phyloP scores from a whole-genome alignment of 2,888 invertebrate genomes.

The Brenthis daphne region DNA sequence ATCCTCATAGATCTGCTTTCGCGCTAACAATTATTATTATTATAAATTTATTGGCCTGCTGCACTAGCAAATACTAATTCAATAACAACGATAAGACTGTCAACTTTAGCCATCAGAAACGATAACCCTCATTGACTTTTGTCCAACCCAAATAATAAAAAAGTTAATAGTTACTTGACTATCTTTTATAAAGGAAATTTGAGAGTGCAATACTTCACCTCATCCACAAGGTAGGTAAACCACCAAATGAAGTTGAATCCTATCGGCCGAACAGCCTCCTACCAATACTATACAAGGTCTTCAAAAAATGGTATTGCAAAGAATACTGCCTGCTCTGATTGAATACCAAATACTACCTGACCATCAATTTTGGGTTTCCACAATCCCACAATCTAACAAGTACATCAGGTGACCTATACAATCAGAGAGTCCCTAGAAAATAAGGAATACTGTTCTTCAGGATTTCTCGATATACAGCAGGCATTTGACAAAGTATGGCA shows the following conservation, averaged over 20 bases:
- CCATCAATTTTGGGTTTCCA: constrained; percentile 26
- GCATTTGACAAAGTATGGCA: neutral
- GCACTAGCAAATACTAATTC: too few relatives aligned
- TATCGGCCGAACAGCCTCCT: too few relatives aligned
- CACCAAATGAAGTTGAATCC: too few relatives aligned
- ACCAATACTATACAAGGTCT: neutral
- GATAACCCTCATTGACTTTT: too few relatives aligned
- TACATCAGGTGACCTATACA: constrained; percentile 6
- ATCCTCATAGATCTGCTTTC: too few relatives aligned
- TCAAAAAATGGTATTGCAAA: neutral
- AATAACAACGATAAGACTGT: too few relatives aligned
- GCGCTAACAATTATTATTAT: too few relatives aligned
- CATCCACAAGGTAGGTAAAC: neutral
- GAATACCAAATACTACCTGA: constrained; percentile 3
- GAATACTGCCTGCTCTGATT: neutral
- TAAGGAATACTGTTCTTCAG: constrained; percentile 11
- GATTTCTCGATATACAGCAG: constrained; percentile 2
- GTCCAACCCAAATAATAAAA: too few relatives aligned
- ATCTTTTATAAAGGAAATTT: too few relatives aligned
- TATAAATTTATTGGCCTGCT: too few relatives aligned
- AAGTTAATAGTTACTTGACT: too few relatives aligned
- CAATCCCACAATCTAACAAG: constrained; percentile 18
- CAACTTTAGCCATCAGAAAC: too few relatives aligned
- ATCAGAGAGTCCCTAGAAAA: constrained; percentile 9
- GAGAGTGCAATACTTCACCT: constrained; percentile 7